These are phyloP conservation scores for Leuctra nigra DNA, from an alignment of 2,888 invertebrate genomes.

Conservation along the genomic window DNA sequence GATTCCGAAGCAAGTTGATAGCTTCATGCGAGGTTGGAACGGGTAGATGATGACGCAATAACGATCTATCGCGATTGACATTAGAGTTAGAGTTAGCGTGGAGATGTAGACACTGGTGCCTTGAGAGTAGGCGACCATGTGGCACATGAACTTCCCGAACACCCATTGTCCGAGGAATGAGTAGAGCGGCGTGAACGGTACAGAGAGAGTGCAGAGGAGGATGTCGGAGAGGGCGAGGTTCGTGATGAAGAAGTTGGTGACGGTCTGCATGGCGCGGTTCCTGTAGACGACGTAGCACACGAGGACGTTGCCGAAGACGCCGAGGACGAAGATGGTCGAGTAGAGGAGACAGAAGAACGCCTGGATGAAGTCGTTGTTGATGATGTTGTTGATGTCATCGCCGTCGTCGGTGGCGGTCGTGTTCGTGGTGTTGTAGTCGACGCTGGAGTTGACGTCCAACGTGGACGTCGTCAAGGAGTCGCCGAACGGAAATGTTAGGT, in stretches of 20 bases:
- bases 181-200: slow-evolving; percentile 94
- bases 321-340: slow-evolving; percentile 75
- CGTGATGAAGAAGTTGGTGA: slow-evolving; percentile 95
- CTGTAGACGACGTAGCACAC: slow-evolving; percentile 91
- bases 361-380: slow-evolving; percentile 60
- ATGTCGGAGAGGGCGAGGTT: slow-evolving; percentile 95
- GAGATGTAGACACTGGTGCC: slow-evolving; percentile 97
- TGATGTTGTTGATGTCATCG: slow-evolving; percentile 45
- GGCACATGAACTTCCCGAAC: slow-evolving; percentile 86
- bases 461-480: neutral
- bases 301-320: slow-evolving; percentile 81
- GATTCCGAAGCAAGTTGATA: slow-evolving; percentile 75
- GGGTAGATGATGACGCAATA: slow-evolving; percentile 97
- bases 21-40: slow-evolving; percentile 85
- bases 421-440: neutral
- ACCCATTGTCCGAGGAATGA: slow-evolving; percentile 86
- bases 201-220: slow-evolving; percentile 83
- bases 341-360: slow-evolving; percentile 70
- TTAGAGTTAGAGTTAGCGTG: slow-evolving; percentile 91
- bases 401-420: neutral
- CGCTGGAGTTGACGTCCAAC: neutral
- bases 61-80: slow-evolving; percentile 94
- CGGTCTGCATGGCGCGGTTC: slow-evolving; percentile 94
- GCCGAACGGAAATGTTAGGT: neutral
- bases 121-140: slow-evolving; percentile 87